A percentile compares a stretch with the other conserved stretches of the same genome.
Evolutionary conservation across 2,888 invertebrate species (phyloP).

Genomic region (Anaspis maculata): DNA sequence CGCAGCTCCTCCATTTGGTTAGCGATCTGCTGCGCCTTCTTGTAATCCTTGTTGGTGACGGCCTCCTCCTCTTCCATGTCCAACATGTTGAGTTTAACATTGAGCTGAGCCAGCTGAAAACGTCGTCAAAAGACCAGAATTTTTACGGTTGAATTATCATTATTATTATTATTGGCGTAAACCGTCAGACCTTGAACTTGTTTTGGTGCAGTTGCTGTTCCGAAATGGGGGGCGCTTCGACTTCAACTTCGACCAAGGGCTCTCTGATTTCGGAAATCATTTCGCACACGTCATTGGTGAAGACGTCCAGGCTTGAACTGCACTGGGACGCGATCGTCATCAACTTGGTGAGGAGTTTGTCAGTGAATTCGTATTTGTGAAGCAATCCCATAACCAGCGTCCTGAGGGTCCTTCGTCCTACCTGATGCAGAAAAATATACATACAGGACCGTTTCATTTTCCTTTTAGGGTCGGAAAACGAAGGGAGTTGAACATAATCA

Average conservation of each 20-base stretch:
- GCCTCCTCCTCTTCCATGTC: background rate
- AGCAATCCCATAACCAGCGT: constrained; percentile 6
- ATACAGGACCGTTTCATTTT: background rate
- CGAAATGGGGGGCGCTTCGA: background rate
- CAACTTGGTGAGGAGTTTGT: constrained; percentile 13
- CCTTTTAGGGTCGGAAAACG: too few relatives aligned
- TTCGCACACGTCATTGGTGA: constrained; percentile 19
- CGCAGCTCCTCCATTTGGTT: background rate
- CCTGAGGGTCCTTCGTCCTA: constrained; percentile 15
- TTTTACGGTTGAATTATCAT: too few relatives aligned
- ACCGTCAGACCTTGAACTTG: background rate
- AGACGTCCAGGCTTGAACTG: constrained; percentile 13
- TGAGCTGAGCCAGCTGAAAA: too few relatives aligned
- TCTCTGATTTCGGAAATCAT: constrained; percentile 18
- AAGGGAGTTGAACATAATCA: too few relatives aligned
- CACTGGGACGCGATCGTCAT: constrained; percentile 14
- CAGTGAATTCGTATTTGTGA: constrained; percentile 9
- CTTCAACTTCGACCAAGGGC: background rate
- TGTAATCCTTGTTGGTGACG: background rate
- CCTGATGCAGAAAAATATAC: constrained; percentile 15
- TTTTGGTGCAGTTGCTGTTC: background rate
- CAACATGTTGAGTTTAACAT: background rate
- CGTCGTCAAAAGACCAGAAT: too few relatives aligned
- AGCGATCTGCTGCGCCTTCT: background rate
- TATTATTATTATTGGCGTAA: too few relatives aligned